Conservation (phyloP, 2,888 invertebrate genomes). For the Agrochola litura region DNA sequence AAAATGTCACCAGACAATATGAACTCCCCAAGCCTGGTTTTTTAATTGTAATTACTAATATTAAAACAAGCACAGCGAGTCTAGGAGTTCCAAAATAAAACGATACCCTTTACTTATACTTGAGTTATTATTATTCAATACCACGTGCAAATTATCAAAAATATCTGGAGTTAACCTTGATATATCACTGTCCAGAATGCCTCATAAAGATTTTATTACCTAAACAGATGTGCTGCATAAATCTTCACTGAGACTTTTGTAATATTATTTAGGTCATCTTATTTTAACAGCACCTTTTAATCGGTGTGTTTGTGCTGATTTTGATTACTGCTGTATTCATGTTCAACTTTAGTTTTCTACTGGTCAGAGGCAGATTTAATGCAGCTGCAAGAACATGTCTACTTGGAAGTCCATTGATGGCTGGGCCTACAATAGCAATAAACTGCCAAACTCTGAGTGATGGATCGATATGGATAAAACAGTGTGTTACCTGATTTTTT, state of each 20-base stretch:
- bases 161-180: slow-evolving; percentile 16
- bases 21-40: no score
- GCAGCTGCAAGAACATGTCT: background rate
- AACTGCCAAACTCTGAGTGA: background rate
- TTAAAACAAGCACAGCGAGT: background rate
- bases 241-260: slow-evolving; percentile 28
- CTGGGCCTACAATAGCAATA: background rate
- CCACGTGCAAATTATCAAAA: slow-evolving; percentile 20
- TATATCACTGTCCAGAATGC: slow-evolving; percentile 29
- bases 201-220: slow-evolving; percentile 52
- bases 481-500: slow-evolving; percentile 70
- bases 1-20: no score
- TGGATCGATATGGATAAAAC: background rate
- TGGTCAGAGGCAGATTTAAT: background rate
- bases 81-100: background rate
- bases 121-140: slow-evolving; percentile 1
- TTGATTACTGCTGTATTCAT: background rate
- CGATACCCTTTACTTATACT: background rate
- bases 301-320: background rate
- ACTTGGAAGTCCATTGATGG: background rate
- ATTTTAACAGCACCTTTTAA: slow-evolving; percentile 29
- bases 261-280: slow-evolving; percentile 31
- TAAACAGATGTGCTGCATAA: slow-evolving; percentile 56
- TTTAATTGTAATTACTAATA: no score
- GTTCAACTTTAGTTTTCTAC: background rate